A percentile compares a stretch with the other conserved stretches of the same genome.
Evolutionary conservation across 2,797 vertebrate genomes (phyloP).

Genomic region (Schizothorax lantsangensis): DNA sequence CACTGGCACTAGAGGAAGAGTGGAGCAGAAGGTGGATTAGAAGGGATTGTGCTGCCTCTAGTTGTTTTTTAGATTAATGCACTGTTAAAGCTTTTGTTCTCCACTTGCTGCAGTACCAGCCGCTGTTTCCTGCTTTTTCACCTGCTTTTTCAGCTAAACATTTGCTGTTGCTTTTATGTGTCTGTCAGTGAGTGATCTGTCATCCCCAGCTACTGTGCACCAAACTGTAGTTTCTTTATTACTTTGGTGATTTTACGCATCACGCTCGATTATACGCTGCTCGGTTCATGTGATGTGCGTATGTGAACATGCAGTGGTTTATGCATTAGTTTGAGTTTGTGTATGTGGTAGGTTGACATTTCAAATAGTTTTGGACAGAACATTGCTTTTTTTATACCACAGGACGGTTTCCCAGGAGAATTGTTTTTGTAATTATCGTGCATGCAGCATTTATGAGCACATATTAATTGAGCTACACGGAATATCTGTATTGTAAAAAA

Average conservation of each 20-base stretch:
- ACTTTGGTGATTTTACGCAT: slow-evolving; percentile 10
- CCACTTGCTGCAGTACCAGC: slow-evolving; percentile 33
- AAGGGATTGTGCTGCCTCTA: slow-evolving; percentile 31
- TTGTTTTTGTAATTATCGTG: not conserved
- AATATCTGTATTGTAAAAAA: not conserved
- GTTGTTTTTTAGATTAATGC: slow-evolving; percentile 42
- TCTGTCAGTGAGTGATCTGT: not conserved
- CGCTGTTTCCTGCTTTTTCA: slow-evolving; percentile 8
- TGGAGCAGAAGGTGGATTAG: slow-evolving; percentile 37
- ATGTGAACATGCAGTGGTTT: not conserved
- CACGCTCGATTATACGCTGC: not conserved
- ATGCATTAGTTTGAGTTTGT: slow-evolving; percentile 4
- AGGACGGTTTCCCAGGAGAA: not conserved
- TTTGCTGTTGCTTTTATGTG: not conserved
- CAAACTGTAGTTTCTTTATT: not conserved
- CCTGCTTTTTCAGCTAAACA: slow-evolving; percentile 30
- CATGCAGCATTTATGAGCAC: not conserved
- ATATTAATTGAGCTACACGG: not conserved
- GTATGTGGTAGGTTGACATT: not conserved
- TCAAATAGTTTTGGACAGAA: not conserved
- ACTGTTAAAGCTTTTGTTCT: slow-evolving; percentile 49
- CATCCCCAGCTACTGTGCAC: not conserved
- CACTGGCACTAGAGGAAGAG: slow-evolving; percentile 12
- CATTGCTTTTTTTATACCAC: not conserved
- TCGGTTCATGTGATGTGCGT: not conserved